A percentile compares a stretch with the other conserved stretches of the same genome.
Evolutionary conservation across 2,113 vertebrate genomes (phyloP).

Genomic region (Excalfactoria chinensis): DNA sequence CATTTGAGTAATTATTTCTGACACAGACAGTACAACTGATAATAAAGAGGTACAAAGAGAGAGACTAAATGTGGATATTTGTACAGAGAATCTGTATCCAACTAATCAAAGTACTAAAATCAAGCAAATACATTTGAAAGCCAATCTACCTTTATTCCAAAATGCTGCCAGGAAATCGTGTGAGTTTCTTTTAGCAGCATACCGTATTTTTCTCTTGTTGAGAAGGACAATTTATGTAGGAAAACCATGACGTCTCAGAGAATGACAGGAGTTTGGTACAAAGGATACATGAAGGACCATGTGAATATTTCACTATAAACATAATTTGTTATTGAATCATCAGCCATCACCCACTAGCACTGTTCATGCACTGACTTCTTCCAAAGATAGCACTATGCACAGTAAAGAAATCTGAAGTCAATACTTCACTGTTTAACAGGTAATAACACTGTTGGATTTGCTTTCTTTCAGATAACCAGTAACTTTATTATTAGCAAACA

Average conservation of each 20-base stretch:
- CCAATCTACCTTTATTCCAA: background rate
- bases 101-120: background rate
- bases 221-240: background rate
- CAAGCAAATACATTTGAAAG: background rate
- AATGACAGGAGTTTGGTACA: background rate
- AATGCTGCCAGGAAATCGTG: background rate
- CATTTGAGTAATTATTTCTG: background rate
- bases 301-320: background rate
- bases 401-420: background rate
- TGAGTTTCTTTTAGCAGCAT: background rate
- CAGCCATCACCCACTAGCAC: background rate
- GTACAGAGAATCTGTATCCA: background rate
- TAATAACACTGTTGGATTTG: accelerated
- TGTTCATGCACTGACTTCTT: background rate
- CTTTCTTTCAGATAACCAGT: background rate
- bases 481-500: background rate
- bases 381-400: background rate
- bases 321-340: background rate
- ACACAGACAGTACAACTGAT: background rate
- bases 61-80: background rate
- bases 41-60: background rate
- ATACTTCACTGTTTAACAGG: background rate
- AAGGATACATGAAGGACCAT: background rate
- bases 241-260: background rate
- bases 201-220: background rate